Evolutionary conservation across 2,888 invertebrate species (phyloP), one percentile per base, ranked within the genome.

Genomic region (Luffia ferchaultella): DNA sequence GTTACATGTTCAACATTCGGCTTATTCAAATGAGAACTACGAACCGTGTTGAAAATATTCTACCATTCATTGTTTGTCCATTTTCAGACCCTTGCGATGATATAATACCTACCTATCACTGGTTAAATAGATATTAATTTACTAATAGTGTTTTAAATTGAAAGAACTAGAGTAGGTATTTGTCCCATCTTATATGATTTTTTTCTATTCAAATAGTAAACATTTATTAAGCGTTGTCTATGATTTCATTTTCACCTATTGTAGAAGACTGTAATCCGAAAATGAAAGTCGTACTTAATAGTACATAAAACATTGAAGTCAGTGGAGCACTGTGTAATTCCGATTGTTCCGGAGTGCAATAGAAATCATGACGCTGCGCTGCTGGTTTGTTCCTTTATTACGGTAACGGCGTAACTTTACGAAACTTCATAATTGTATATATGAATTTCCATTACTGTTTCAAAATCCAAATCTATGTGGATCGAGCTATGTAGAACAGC

Each of bases 1-100:
- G 72, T 83, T 83, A 82, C 82, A 73, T 64, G 68, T 78, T 71
- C 77, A 80, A 83, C 76, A 82, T 64, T 62, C 65, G 73, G 72
- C 70, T 64, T 71, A 78, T 79, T 80, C 67, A 75, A 80, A 80
- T 77, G 69, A 67, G 61, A 57, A 62, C 65, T 64, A 68, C 30
- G 30, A 30, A 30, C 3, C 12, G 30, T 30, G n/a, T 30, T 30
- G 30, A 30, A 30, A 30, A 12, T 30, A 3, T 30, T 30, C 30
- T 30, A 12, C 12, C 30, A 12, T 30, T 30, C 30, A 12, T 30
- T 30, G 30, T 30, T 30, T 7, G 30, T 30, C 30, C 30, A 30
- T 12, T 12, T 12, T 30, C 30, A 30, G 5, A 7, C 5, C 12
- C 30, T 7, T 30, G 12, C 12, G 5, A 30, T 30, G 30, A 7